These are phyloP conservation scores for Cotesia congregata DNA, from an alignment of 2,888 invertebrate genomes.

Conservation along the genomic window DNA sequence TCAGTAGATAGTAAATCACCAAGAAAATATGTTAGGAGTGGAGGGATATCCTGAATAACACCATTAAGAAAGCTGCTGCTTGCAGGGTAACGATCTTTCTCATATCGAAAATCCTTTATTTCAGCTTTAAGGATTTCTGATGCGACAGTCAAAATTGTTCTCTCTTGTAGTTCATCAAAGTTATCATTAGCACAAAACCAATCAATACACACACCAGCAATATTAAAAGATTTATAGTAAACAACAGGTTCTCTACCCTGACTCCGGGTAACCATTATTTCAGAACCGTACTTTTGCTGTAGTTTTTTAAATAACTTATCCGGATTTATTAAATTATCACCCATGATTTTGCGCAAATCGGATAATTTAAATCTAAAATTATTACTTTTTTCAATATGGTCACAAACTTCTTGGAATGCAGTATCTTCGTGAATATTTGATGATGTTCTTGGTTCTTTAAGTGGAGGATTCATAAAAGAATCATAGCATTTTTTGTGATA, in stretches of 20 bases:
- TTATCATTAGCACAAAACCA: conserved; percentile 26
- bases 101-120: conserved; percentile 17
- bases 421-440: conserved; percentile 15
- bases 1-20: not conserved
- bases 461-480: not conserved
- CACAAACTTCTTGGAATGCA: conserved; percentile 7
- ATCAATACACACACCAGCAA: conserved; percentile 11
- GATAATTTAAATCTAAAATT: not conserved
- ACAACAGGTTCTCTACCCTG: not conserved
- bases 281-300: not conserved
- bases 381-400: conserved; percentile 16
- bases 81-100: conserved; percentile 25
- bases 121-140: conserved; percentile 31
- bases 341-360: conserved; percentile 1
- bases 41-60: conserved; percentile 28
- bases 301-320: conserved; percentile 6
- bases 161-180: not conserved
- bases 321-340: not conserved
- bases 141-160: conserved; percentile 6
- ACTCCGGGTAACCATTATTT: not conserved
- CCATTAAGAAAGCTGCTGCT: conserved; percentile 29
- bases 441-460: not conserved
- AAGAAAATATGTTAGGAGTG: conserved; percentile 17
- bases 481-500: conserved; percentile 26
- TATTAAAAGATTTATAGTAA: not conserved